Evolutionary conservation across 2,797 vertebrate species (phyloP).

Genomic region (Mormyrops attenuatus): DNA sequence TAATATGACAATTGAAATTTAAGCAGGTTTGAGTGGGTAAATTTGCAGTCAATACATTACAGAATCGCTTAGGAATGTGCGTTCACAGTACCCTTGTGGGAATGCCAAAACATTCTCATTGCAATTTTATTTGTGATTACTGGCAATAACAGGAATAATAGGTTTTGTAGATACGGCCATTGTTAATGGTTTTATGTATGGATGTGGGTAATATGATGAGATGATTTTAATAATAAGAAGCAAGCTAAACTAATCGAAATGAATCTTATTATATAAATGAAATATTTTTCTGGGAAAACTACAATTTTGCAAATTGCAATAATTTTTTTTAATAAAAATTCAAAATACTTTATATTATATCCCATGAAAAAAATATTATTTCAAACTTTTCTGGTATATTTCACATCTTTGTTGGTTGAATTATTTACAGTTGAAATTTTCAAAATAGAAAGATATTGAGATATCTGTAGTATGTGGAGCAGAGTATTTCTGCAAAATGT

Average conservation of each 20-base stretch:
- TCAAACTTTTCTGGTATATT: not conserved
- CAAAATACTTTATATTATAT: not conserved
- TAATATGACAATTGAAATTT: not conserved
- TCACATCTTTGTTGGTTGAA: not conserved
- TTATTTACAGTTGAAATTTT: not conserved
- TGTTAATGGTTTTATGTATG: not conserved
- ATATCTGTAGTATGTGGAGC: not conserved
- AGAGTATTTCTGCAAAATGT: not conserved
- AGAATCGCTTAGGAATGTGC: not conserved
- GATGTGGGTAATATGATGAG: not conserved
- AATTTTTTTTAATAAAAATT: not conserved
- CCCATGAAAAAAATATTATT: not conserved
- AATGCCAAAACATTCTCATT: not conserved
- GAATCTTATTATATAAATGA: not conserved
- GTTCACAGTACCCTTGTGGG: not conserved
- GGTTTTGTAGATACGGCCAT: not conserved
- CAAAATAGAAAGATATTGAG: not conserved
- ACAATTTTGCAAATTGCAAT: not conserved
- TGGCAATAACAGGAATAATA: not conserved
- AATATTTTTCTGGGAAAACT: not conserved
- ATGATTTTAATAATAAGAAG: not conserved
- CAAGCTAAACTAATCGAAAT: not conserved
- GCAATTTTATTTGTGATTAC: not conserved
- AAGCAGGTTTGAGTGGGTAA: not conserved
- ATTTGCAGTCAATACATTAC: not conserved